Evolutionary conservation across 2,113 vertebrate genomes (phyloP), one percentile per base, ranked within the genome.

Genomic region (Thinocorus orbignyianus): DNA sequence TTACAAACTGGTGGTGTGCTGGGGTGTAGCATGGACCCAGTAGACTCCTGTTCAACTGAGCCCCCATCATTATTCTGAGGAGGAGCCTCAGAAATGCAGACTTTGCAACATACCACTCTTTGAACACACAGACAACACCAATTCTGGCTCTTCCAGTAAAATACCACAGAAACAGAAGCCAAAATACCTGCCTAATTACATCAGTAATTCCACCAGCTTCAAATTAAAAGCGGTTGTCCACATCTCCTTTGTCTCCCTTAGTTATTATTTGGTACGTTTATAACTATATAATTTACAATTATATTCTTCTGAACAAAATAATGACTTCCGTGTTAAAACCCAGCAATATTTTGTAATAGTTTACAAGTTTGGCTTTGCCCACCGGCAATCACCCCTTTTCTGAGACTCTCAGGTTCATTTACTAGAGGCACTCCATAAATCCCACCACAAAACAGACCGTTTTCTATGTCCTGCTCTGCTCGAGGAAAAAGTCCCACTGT

Each of bases 201-300:
- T 58, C 85, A 93, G 55, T 69, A 86, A 83, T 58, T 86, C 60
- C 62, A 92, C 24, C 37, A 86, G 13, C 41, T 84, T 77, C 60
- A 84, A 66, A 46, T 44, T n/a, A 73, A 5, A 65, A 83, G 6
- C 9, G 88, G 49, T 14, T 24, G 68, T 81, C 14, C 31, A 9
- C 30, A 58, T n/a, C 58, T 86, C 83, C 52, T 88, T 42, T 0
- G 0, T 64, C 42, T 72, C 74, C 35, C 52, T 86, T 1, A 1
- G 71, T 44, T 91, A 41, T 58, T 72, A 88, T 16, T 33, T 44
- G 26, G 58, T 37, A 31, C 48, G 22, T 77, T 89, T 77, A 61
- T 30, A 92, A 15, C 35, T 83, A 66, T 15, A 25, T 84, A 65
- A 65, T 80, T 89, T 77, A 80, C 24, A 91, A 15, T 35, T 83